Percentiles rank a stretch among this genome's conserved stretches.
Evolutionary conservation across 2,113 vertebrate species (phyloP).

Genomic region (Pyrgilauda ruficollis): DNA sequence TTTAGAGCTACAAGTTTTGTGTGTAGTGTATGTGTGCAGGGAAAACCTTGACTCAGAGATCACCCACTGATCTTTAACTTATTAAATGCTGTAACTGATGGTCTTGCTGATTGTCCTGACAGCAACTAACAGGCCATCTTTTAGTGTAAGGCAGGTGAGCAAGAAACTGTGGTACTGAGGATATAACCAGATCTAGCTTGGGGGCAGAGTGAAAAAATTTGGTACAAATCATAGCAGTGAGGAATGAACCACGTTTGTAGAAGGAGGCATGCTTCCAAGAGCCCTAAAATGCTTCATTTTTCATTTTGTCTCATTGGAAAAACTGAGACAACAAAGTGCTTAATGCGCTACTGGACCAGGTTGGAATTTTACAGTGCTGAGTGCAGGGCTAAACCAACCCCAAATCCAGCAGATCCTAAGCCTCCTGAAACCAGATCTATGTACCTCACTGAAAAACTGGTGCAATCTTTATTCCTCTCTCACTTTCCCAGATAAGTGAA

Average conservation of each 20-base stretch:
- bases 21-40: neutral
- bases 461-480: neutral
- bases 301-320: rapidly evolving
- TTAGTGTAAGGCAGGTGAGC: neutral
- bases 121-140: neutral
- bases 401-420: neutral
- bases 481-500: neutral
- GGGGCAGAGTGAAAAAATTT: neutral
- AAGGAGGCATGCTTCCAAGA: neutral
- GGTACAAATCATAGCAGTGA: neutral
- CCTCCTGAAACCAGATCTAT: neutral
- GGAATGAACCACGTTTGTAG: neutral
- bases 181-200: neutral
- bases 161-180: neutral
- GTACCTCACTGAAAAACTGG: neutral
- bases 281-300: neutral
- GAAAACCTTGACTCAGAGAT: neutral
- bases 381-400: neutral
- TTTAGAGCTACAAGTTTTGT: neutral
- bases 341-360: neutral
- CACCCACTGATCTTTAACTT: neutral
- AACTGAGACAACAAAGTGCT: neutral
- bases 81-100: neutral
- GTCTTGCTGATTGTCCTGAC: neutral
- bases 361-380: neutral